A percentile compares a stretch with the other conserved stretches of the same genome.
phyloP scores from a whole-genome alignment of 1,140 invertebrate genomes.

The Cylas formicarius region DNA sequence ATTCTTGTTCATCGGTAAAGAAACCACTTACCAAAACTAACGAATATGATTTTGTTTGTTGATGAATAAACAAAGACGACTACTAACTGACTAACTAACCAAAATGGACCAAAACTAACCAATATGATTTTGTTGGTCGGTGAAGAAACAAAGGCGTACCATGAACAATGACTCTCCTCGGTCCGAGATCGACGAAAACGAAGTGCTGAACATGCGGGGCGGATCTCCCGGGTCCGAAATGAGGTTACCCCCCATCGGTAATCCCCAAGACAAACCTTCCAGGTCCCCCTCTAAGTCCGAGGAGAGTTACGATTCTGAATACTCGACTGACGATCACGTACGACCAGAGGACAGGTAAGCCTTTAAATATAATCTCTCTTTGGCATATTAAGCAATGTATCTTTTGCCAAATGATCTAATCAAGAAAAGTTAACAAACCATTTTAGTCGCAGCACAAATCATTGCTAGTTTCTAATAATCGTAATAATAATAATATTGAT shows the following conservation, averaged over 20 bases:
- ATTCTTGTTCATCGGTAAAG: no score
- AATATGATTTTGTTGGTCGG: conserved; percentile 33
- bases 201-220: conserved; percentile 70
- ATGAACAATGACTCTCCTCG: conserved; percentile 35
- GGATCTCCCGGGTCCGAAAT: conserved; percentile 48
- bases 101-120: neutral
- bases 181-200: conserved; percentile 62
- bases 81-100: no score
- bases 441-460: no score
- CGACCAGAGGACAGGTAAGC: conserved; percentile 15
- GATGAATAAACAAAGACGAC: no score
- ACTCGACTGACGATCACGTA: conserved; percentile 29
- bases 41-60: no score
- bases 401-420: no score
- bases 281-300: conserved; percentile 22
- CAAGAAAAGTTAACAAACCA: no score
- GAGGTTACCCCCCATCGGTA: neutral
- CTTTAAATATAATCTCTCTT: no score
- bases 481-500: no score
- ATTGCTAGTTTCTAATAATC: no score
- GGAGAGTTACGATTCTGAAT: conserved; percentile 32
- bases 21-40: no score
- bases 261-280: conserved; percentile 8
- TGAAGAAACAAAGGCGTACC: conserved; percentile 38
- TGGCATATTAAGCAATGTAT: no score